Evolutionary conservation across 53 echinoderm and acorn worm species (phyloP), one percentile per base, ranked within the genome.

Genomic region (Antedon mediterranea): DNA sequence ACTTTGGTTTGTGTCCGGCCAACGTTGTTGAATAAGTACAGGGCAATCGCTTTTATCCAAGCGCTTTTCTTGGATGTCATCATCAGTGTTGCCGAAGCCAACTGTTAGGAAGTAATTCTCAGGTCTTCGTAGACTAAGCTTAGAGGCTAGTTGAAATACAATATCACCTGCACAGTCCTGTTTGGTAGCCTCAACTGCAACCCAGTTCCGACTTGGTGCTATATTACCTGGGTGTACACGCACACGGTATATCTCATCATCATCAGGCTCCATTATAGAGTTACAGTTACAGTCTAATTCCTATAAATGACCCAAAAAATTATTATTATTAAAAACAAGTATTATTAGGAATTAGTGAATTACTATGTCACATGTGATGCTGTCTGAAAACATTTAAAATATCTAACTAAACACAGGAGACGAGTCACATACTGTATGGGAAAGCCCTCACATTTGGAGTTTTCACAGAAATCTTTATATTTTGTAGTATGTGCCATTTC

Each of bases 151-250:
- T 15, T 73, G 79, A 31, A 72, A 80, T 29, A 97, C 76, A 31
- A 92, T 70, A 32, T 92, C 92, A 29, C 82, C 76, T 70, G 90
- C 80, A 15, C 79, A 87, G 34, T 89, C 89, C 83, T 97, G 91
- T 79, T 97, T 97, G 79, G 98, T 92, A 8, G 98, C 98, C 31
- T 97, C 89, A 29, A 92, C 82, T 0, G 88, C 88, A 26, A 91
- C 85, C 80, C 79, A 87, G 71, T 81, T 86, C 13, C 87, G 32
- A 29, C 86, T 90, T 0, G 92, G 91, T 32, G 76, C 86, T 28
- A 91, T 76, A 3, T 79, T 86, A 30, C 98, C 98, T 15, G 90
- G 90, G 83, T 92, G 89, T 71, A 97, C 90, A 26, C 98, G 89
- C 78, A 97, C 92, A 82, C 84, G 78, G 84, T 97, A 89, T 43